Evolutionary conservation across 2,113 vertebrate species (phyloP), one percentile per base, ranked within the genome.

Genomic region (Cavia aperea): DNA sequence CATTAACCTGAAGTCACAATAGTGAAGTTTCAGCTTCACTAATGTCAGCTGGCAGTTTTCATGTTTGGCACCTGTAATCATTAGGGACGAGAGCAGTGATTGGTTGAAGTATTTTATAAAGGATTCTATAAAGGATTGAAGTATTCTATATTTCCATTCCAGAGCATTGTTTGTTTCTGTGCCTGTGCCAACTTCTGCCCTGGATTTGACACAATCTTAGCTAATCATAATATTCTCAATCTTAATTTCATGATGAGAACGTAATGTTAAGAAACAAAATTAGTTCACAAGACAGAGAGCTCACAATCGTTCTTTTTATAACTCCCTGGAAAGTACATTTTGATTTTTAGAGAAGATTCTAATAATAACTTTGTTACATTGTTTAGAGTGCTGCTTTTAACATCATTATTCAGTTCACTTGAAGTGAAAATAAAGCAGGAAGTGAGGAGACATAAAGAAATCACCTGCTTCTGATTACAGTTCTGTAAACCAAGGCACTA

Each of bases 281-380:
- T 66, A 86, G 13, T 75, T 83, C 23, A 72, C 1, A 73, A 82
- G n/a, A 60, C 29, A 91, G 21, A 81, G 21, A 56, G 9, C 33
- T 90, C 46, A 51, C 31, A 62, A 12, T 39, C 4, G 83, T 95
- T 70, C 19, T n/a, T 87, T 94, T 83, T 63, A 29, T 86, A 60
- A 93, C 36, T 66, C 39, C 39, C 65, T 68, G 4, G 23, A 79
- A 84, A 66, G 10, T 46, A 24, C 19, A 58, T 31, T 15, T 93
- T 79, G 26, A 19, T 83, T 65, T 72, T 95, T 88, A 72, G 16
- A 88, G 84, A 23, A 43, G 31, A 88, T 29, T 89, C 65, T 92
- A 85, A 88, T 68, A 86, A 86, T 90, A 49, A 39, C 19, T 36
- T 70, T n/a, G 36, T n/a, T n/a, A 70, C 36, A 39, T 21, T n/a